Evolutionary conservation across 2,113 vertebrate species (phyloP).

Genomic region (Campylomormyrus tamandua): DNA sequence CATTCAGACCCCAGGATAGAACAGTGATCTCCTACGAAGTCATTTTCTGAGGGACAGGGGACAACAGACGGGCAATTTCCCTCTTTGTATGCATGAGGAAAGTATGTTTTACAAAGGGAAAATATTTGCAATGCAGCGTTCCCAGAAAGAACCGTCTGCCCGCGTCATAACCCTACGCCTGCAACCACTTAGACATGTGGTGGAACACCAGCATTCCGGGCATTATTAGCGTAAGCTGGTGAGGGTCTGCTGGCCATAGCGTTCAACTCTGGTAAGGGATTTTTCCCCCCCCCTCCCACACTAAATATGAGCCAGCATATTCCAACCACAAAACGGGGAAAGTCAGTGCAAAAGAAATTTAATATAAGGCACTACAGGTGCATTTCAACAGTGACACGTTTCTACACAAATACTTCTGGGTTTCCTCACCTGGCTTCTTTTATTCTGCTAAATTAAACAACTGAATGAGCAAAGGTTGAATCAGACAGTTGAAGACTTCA

Average conservation of each 20-base stretch:
- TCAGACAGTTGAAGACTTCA: neutral
- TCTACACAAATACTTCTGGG: neutral
- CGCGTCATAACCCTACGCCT: slow-evolving; percentile 11
- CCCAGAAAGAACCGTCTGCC: neutral
- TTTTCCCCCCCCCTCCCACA: neutral
- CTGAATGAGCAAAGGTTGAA: neutral
- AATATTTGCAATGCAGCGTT: slow-evolving; percentile 10
- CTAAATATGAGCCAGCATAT: neutral
- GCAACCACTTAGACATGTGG: slow-evolving; percentile 20
- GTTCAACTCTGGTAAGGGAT: neutral
- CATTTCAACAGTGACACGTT: neutral
- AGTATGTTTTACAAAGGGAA: slow-evolving; percentile 21
- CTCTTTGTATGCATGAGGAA: slow-evolving; percentile 14
- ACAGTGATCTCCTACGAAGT: neutral
- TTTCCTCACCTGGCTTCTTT: neutral
- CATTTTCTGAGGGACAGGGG: slow-evolving; percentile 4
- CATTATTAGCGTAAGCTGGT: neutral
- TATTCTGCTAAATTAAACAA: neutral
- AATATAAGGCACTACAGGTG: neutral
- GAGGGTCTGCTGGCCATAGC: neutral
- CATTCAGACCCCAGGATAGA: neutral
- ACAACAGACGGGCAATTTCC: neutral
- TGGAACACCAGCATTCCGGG: slow-evolving; percentile 8
- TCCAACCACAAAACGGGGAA: neutral
- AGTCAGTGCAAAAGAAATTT: neutral